These are phyloP conservation scores for Rosalia funebris DNA, from an alignment of 2,888 invertebrate genomes.

Conservation along the genomic window DNA sequence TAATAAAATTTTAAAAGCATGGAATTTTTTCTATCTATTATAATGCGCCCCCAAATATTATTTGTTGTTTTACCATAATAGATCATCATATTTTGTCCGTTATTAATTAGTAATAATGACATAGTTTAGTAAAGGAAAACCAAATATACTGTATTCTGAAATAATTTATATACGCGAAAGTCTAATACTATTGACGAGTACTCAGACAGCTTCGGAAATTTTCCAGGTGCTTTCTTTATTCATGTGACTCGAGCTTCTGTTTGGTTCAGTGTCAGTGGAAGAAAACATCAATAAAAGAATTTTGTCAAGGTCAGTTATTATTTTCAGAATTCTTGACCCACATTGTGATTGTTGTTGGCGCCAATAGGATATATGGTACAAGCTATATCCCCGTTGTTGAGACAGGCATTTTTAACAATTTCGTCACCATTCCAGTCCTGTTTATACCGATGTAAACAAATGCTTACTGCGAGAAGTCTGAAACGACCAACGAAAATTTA, in stretches of 20 bases:
- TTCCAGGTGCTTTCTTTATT: too few species aligned
- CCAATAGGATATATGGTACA: background rate
- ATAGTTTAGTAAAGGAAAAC: too few species aligned
- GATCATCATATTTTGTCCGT: too few species aligned
- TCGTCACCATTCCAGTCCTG: background rate
- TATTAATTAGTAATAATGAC: too few species aligned
- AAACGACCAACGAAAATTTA: background rate
- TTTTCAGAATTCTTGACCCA: conserved; percentile 22
- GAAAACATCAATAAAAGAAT: background rate
- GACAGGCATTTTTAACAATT: background rate
- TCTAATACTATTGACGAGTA: too few species aligned
- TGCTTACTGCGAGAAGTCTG: background rate
- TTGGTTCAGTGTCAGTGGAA: background rate
- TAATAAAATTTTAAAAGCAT: too few species aligned
- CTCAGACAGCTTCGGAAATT: too few species aligned
- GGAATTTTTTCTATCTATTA: too few species aligned
- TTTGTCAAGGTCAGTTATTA: conserved; percentile 13
- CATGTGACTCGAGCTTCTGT: background rate
- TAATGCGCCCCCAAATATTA: too few species aligned
- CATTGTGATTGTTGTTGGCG: background rate
- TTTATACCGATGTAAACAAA: conserved; percentile 6
- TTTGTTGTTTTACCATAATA: too few species aligned
- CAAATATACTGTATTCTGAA: too few species aligned
- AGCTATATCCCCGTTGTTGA: background rate
- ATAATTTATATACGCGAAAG: too few species aligned